Evolutionary conservation across 2,797 vertebrate species (phyloP), one percentile per base, ranked within the genome.

Genomic region (Hybognathus amarus): DNA sequence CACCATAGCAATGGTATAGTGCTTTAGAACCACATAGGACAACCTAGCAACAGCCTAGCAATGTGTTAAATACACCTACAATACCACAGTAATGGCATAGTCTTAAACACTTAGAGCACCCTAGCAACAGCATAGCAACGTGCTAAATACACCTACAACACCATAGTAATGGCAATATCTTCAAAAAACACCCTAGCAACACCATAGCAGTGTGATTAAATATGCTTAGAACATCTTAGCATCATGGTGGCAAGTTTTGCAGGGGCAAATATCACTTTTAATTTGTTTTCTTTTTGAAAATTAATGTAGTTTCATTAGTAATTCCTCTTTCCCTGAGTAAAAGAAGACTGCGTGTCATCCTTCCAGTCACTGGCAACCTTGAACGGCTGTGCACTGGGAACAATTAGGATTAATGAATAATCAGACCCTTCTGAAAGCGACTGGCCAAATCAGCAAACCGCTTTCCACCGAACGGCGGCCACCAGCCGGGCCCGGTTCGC

Each of bases 321-420:
- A 27, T 22, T 36, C 1, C 74, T 18, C 4, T 56, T 22, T 42
- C n/a, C 17, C 38, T 56, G n/a, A 40, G 36, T 20, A n/a, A 50
- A 17, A 66, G 63, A 33, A 54, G 24, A 13, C 45, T 47, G 5
- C 64, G 59, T 52, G 63, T 68, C 38, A 79, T 20, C 11, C 36
- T 33, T n/a, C 33, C 63, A 47, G 30, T 13, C 27, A 67, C 74
- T 71, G 22, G 68, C 52, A 74, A 63, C 36, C 45, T 4, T 47
- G 24, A 38, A 33, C 17, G 82, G 85, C 82, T 77, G 85, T 67
- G 66, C 52, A 81, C 80, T 56, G 56, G 33, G 54, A 77, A 80
- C 71, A 61, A 77, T 54, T 78, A 15, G 52, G 83, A 85, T 86
- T 80, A 86, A 85, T 85, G 83, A 86, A 86, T 86, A 85, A 85